Evolutionary conservation across 2,797 vertebrate species (phyloP).

Genomic region (Poeciliopsis presidionis): DNA sequence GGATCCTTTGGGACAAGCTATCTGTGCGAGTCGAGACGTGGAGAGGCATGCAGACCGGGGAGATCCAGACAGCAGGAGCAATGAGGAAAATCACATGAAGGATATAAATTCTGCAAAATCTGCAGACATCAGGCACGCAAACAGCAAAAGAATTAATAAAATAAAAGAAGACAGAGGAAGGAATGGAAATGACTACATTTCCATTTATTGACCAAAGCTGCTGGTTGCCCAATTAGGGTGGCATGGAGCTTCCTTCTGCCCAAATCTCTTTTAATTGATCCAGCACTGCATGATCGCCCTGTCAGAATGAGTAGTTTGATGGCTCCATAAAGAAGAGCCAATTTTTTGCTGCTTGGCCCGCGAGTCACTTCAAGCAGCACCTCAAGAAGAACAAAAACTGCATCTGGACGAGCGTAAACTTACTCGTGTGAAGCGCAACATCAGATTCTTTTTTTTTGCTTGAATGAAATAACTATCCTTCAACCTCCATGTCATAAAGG

Average conservation of each 20-base stretch:
- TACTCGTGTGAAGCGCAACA: conserved; percentile 4
- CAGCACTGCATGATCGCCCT: conserved; percentile 43
- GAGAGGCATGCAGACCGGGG: conserved; percentile 42
- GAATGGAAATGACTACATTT: conserved; percentile 62
- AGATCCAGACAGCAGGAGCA: conserved; percentile 40
- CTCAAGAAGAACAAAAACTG: conserved; percentile 17
- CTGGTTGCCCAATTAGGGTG: conserved; percentile 69
- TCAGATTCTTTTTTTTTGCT: conserved; percentile 23
- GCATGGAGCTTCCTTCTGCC: conserved; percentile 62
- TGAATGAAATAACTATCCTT: conserved; percentile 50
- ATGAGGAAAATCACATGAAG: conserved; percentile 66
- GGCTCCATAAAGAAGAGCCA: conserved; percentile 46
- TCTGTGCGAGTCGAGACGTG: conserved; percentile 64
- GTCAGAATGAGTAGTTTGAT: conserved; percentile 57
- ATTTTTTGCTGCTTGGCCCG: conserved; percentile 27
- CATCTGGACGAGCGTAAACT: conserved; percentile 1
- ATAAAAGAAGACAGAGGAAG: too few species aligned
- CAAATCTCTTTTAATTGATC: conserved; percentile 68
- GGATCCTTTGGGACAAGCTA: conserved; percentile 71
- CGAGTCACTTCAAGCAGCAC: conserved; percentile 6
- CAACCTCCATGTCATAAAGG: conserved; percentile 65
- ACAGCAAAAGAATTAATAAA: conserved; percentile 32
- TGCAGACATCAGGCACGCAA: conserved; percentile 54
- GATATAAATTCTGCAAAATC: conserved; percentile 68
- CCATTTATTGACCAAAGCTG: conserved; percentile 59